A percentile compares a stretch with the other conserved stretches of the same genome.
Evolutionary conservation across 2,113 vertebrate genomes (phyloP).

Genomic region (Pithys albifrons): DNA sequence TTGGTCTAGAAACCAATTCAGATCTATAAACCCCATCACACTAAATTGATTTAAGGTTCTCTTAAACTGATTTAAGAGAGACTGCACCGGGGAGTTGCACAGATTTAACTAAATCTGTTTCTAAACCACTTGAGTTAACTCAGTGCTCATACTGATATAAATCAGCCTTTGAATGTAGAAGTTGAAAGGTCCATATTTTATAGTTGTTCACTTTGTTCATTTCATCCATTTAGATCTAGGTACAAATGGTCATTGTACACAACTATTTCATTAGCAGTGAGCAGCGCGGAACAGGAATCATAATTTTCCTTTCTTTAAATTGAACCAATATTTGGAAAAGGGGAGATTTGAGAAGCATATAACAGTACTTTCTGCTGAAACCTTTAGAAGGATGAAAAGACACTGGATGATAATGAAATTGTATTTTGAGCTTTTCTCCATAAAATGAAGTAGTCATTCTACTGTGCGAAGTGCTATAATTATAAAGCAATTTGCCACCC

Average conservation of each 20-base stretch:
- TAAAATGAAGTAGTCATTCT: constrained; percentile 73
- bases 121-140: constrained; percentile 13
- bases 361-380: constrained; percentile 24
- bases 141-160: neutral
- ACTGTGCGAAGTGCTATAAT: constrained; percentile 77
- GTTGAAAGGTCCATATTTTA: neutral
- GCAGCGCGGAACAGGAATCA: neutral
- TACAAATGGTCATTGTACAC: neutral
- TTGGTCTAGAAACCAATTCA: constrained; percentile 7
- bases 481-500: constrained; percentile 80
- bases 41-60: constrained; percentile 33
- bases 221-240: neutral
- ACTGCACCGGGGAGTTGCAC: neutral
- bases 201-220: neutral
- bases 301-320: constrained; percentile 41
- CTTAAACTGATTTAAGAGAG: constrained; percentile 36
- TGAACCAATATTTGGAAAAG: constrained; percentile 66
- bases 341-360: neutral
- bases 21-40: neutral
- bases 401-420: constrained; percentile 50
- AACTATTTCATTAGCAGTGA: neutral
- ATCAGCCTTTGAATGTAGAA: neutral
- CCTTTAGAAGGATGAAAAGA: constrained; percentile 46
- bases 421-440: constrained; percentile 66
- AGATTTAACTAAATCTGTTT: constrained; percentile 56